Base-by-base conservation (phyloP, 2,113 vertebrate species). In the Nothoprocta pentlandii region DNA sequence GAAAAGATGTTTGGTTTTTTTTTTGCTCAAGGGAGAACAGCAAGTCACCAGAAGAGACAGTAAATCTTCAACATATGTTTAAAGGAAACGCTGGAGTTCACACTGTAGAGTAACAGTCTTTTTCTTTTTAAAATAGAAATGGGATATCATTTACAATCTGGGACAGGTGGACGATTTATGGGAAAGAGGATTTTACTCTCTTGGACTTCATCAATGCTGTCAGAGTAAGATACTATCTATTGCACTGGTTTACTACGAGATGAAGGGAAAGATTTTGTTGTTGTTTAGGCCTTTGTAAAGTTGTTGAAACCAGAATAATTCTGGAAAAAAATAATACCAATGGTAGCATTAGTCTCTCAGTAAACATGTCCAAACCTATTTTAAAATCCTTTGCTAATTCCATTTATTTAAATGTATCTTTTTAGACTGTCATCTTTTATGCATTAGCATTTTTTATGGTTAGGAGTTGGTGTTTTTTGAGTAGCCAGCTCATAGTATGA, bases 91-190 rank as follows among this genome's bases (percentile, higher is more conserved):
- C 26, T 23, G 30, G 41, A 62, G 62, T 59, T 93, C 32, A 67
- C 1, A 1, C 73, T 70, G 28, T 79, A 59, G 71, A 94, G 51
- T 66, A 93, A 89, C 54, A 81, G 80, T n/a, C 28, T 94, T 62
- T 85, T 47, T 95, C 82, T 92, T 94, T 96, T 51, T 95, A 15
- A 84, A 94, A 95, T 97, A 99, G 99, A 98, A 98, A 99, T 89
- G 98, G 98, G 89, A 98, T 99, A 93, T 98, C 98, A 66, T 99
- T 99, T 98, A 98, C 99, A 68, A 99, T 99, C 97, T 99, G 99
- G 99, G 99, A 99, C 96, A 99, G 98, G 89, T 99, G 99, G 99
- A 98, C 98, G 47, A 93, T 99, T 96, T 97, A 97, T 89, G 99
- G 99, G 70, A 99, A 98, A 71, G 98, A 99, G 92, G 99, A 99